Base-by-base conservation (phyloP, 2,888 invertebrate genomes). In the Calameuta filiformis region DNA sequence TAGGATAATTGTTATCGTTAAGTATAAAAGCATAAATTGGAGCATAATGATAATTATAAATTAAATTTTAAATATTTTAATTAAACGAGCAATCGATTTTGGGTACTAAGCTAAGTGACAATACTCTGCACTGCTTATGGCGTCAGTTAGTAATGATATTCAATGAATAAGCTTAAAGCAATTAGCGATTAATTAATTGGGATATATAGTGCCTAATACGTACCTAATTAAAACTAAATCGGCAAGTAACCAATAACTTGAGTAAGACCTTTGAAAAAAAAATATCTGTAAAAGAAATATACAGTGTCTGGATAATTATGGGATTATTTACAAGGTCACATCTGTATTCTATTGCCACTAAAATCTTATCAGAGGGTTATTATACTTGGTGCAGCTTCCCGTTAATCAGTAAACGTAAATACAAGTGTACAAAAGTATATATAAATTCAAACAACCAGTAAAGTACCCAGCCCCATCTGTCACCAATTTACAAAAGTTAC, bases 241-340 rank as follows among this genome's bases (percentile, higher is more conserved):
- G n/a, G 79, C 69, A 56, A 79, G 74, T 73, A 76, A 79, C 76
- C 76, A 74, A 79, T 74, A 79, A 73, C 76, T 68, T 73, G 30
- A 34, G 40, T 69, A 73, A 73, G 74, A 79, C 40, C 79, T 76
- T 56, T 23, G 76, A 35, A 3, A 35, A 33, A 33, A 76, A 40
- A 74, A 40, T 69, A 68, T 73, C 79, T 79, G 79, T 74, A 79
- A 79, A 79, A 74, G 71, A 71, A 71, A 56, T 71, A 35, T 71
- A 56, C 9, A 23, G 56, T 56, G 23, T 23, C 23, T 23, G 56
- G 23, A 56, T 56, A 56, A 56, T 56, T 2, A 56, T 23, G 56
- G 56, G 23, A 56, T 23, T 56, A 56, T 56, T 56, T 56, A 56
- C 56, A 56, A 56, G 56, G 56, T 15, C 23, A 9, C 56, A 56